phyloP scores from a whole-genome alignment of 2,797 vertebrate species.

The Poecile montanus region DNA sequence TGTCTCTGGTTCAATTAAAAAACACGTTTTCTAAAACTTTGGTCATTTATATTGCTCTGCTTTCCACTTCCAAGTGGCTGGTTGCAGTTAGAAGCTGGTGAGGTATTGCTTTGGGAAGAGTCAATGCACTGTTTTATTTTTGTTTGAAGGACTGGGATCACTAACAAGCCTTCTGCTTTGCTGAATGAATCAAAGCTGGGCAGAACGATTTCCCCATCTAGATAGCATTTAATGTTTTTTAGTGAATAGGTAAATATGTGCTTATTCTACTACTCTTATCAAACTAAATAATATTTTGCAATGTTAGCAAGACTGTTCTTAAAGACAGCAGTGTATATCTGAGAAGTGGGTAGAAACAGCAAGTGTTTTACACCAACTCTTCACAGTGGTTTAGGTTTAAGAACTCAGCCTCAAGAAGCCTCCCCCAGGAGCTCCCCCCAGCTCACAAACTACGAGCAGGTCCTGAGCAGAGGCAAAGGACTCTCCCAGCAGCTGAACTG shows the following conservation, averaged over 20 bases:
- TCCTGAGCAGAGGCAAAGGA: neutral
- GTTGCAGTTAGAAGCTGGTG: neutral
- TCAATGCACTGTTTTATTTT: neutral
- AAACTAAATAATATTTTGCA: neutral
- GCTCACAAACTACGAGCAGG: neutral
- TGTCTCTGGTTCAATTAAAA: neutral
- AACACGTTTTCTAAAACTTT: neutral
- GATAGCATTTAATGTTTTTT: neutral
- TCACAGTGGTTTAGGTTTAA: neutral
- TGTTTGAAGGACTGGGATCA: neutral
- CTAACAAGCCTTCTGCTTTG: neutral
- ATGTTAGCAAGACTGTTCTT: neutral
- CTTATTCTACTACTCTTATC: neutral
- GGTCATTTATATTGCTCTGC: neutral
- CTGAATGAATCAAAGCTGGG: neutral
- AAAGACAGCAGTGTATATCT: neutral
- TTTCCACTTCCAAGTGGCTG: neutral
- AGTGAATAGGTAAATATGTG: neutral
- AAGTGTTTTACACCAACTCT: neutral
- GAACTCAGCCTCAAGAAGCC: neutral
- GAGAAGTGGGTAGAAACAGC: neutral
- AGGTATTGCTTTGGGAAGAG: neutral
- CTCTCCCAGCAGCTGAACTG: neutral
- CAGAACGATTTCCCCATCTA: neutral
- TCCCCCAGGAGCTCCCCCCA: neutral